Evolutionary conservation across 2,888 invertebrate species (phyloP).

Genomic region (Rhingia campestris): DNA sequence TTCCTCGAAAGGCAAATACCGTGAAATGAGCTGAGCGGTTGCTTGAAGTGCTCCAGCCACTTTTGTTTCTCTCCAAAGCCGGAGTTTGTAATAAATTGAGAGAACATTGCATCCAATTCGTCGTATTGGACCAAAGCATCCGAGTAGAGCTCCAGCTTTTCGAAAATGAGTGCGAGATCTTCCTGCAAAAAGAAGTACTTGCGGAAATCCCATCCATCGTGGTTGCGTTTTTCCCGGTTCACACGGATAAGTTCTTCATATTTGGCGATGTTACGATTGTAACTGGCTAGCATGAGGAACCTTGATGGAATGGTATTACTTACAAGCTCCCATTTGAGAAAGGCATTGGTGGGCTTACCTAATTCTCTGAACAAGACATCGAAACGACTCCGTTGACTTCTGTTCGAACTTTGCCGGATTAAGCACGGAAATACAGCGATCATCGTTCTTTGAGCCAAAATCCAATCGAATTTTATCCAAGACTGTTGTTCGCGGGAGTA

Average conservation of each 20-base stretch:
- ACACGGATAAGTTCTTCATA: slow-evolving; percentile 96
- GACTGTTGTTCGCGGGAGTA: slow-evolving; percentile 95
- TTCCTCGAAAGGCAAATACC: slow-evolving; percentile 88
- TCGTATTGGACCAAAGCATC: slow-evolving; percentile 98
- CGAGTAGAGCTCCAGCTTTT: slow-evolving; percentile 96
- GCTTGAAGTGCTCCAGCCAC: slow-evolving; percentile 92
- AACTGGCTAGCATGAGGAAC: slow-evolving; percentile 90
- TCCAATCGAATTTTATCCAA: slow-evolving; percentile 97
- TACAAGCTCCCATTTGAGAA: background rate
- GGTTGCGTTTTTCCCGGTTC: slow-evolving; percentile 94
- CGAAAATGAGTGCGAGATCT: slow-evolving; percentile 96
- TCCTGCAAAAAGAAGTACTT: slow-evolving; percentile 97
- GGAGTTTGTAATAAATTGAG: slow-evolving; percentile 97
- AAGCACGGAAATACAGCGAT: slow-evolving; percentile 93
- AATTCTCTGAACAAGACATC: slow-evolving; percentile 91
- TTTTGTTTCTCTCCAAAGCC: slow-evolving; percentile 92
- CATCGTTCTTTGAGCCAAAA: slow-evolving; percentile 94
- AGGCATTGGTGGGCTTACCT: slow-evolving; percentile 83
- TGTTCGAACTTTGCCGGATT: slow-evolving; percentile 95
- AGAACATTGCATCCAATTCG: slow-evolving; percentile 97
- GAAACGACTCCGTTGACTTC: slow-evolving; percentile 95
- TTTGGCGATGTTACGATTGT: slow-evolving; percentile 91
- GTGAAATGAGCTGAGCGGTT: slow-evolving; percentile 91
- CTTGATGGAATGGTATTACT: slow-evolving; percentile 75
- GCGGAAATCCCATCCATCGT: slow-evolving; percentile 96